Evolutionary conservation across 2,797 vertebrate species (phyloP).

Genomic region (Schizopygopsis malacanthus): DNA sequence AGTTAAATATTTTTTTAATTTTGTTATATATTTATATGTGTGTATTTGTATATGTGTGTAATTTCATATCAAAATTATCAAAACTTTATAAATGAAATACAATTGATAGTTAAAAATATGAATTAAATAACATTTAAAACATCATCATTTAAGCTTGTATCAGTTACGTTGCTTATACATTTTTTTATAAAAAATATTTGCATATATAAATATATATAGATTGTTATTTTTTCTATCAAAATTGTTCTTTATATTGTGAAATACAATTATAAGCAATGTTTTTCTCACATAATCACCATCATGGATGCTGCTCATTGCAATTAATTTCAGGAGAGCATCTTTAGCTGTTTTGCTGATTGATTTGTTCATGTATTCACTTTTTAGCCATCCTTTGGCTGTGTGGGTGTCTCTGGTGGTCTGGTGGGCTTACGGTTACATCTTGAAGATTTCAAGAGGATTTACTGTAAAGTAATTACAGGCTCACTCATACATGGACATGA

Average conservation of each 20-base stretch:
- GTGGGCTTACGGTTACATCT: not conserved
- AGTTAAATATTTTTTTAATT: no score
- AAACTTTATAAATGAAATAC: not conserved
- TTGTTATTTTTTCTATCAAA: not conserved
- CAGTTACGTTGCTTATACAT: not conserved
- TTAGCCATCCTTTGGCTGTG: not conserved
- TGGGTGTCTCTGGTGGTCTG: constrained; percentile 9
- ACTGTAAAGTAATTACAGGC: constrained; percentile 17
- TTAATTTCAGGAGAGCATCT: not conserved
- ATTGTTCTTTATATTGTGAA: not conserved
- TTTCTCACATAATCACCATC: not conserved
- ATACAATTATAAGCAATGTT: not conserved
- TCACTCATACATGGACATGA: not conserved
- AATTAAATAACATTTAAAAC: not conserved
- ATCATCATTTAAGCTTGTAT: not conserved
- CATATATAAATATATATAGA: not conserved
- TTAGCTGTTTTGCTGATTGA: not conserved
- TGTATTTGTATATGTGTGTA: no score
- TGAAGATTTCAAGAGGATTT: constrained; percentile 16
- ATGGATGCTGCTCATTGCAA: not conserved
- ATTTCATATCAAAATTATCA: not conserved
- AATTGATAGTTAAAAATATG: not conserved
- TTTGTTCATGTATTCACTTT: not conserved
- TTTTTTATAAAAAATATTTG: not conserved
- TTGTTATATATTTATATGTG: no score